Evolutionary conservation across 2,888 invertebrate species (phyloP), one percentile per base, ranked within the genome.

Genomic region (Limnephilus auricula): DNA sequence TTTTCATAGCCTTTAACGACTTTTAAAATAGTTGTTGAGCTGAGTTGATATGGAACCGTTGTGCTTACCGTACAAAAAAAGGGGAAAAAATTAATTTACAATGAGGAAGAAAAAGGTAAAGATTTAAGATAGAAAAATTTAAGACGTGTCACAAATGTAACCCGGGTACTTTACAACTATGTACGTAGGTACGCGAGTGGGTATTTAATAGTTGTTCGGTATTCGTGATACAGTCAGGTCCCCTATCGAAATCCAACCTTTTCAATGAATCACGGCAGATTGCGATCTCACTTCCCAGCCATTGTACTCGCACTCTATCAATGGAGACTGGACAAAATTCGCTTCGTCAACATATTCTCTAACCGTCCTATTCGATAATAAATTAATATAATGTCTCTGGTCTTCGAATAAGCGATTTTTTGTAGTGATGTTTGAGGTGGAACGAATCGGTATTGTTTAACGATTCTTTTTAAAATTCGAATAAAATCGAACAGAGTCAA

Each of bases 231-330:
- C 85, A 79, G 87, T 82, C 89, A 79, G 87, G 87, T 92, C 90
- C 91, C 90, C 88, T 82, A 91, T 91, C 86, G 79, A 90, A 90
- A 50, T 79, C 45, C 89, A 90, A 80, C 92, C 90, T 92, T 92
- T 92, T 92, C 92, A 92, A 92, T 92, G 92, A 92, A 92, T 92
- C 92, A 92, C 91, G 65, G 79, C 91, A 85, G 85, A 92, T 92
- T 79, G 86, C 83, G 82, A 92, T 92, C 92, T 79, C 92, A 88
- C 91, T 87, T 87, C 90, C 50, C 78, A 87, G 79, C 90, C 87
- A 90, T 90, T 92, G 90, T 90, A 87, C 18, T 65, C 50, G 5
- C 25, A 80, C 87, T 89, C 25, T 37, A 79, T 89, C 89, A 89
- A 80, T 80, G 89, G 79, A 80, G 18, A n/a, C 45, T 80, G 80